phyloP scores from a whole-genome alignment of 2,888 invertebrate species.

The Acanthopleura granulata region DNA sequence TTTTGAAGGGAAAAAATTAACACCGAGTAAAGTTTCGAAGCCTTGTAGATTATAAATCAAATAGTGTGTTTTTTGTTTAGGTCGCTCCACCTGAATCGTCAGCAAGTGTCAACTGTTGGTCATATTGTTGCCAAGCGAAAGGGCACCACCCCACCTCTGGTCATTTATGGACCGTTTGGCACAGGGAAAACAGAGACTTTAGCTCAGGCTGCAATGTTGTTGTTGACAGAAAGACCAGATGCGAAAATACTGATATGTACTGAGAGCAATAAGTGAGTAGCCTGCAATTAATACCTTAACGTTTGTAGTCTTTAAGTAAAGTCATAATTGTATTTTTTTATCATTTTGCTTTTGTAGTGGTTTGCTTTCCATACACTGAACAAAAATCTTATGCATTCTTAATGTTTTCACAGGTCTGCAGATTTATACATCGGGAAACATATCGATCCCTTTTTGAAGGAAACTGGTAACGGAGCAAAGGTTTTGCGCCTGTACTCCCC shows the following conservation, averaged over 20 bases:
- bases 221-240: conserved; percentile 46
- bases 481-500: conserved; percentile 49
- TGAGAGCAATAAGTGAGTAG: conserved; percentile 27
- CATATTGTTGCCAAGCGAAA: conserved; percentile 57
- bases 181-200: conserved; percentile 67
- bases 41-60: not conserved
- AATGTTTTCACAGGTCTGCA: conserved; percentile 53
- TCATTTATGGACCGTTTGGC: conserved; percentile 67
- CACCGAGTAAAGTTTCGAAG: no score
- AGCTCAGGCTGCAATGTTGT: conserved; percentile 62
- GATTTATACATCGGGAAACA: conserved; percentile 64
- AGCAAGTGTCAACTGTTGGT: conserved; percentile 61
- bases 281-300: no score
- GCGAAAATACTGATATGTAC: conserved; percentile 62
- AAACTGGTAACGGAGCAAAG: conserved; percentile 27
- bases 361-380: no score
- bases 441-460: conserved; percentile 51
- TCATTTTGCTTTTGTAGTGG: no score
- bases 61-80: conserved; percentile 35
- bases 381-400: no score
- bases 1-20: no score
- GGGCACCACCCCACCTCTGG: conserved; percentile 61
- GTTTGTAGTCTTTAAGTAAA: no score
- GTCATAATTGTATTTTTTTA: no score
- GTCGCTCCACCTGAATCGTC: conserved; percentile 56